phyloP scores from a whole-genome alignment of 1,140 invertebrate species.

The Achroia grisella region DNA sequence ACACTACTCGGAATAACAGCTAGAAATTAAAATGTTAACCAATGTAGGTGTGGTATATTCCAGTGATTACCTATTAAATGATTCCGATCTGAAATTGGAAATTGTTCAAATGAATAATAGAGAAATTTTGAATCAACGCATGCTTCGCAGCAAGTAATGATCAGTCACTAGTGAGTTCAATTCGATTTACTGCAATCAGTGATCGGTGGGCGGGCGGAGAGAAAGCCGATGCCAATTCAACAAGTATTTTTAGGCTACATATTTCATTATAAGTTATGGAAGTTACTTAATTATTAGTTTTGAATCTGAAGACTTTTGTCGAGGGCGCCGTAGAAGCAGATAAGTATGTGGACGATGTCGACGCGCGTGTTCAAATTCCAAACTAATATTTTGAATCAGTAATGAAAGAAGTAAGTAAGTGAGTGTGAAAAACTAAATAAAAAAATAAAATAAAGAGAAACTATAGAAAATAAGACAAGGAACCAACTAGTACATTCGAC shows the following conservation, averaged over 20 bases:
- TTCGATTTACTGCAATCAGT: too few relatives aligned
- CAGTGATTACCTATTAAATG: constrained; percentile 73
- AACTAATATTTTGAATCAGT: constrained; percentile 24
- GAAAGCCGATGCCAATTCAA: constrained; percentile 11
- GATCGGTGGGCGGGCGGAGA: too few relatives aligned
- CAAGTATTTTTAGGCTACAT: constrained; percentile 6
- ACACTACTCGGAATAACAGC: constrained; percentile 53
- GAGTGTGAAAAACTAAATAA: constrained; percentile 25
- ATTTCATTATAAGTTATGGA: constrained; percentile 6
- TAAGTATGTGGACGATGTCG: too few relatives aligned
- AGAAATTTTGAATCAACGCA: constrained; percentile 31
- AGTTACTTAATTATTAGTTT: constrained; percentile 9
- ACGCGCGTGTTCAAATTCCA: background rate
- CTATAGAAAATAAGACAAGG: constrained; percentile 16
- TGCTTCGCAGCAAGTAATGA: constrained; percentile 16
- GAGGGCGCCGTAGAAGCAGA: too few relatives aligned
- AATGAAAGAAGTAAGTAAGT: constrained; percentile 41
- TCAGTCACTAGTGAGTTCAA: background rate
- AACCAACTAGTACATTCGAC: background rate
- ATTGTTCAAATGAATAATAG: constrained; percentile 63
- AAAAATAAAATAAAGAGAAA: constrained; percentile 28
- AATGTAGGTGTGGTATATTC: constrained; percentile 44
- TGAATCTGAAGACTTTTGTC: constrained; percentile 21
- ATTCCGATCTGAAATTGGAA: constrained; percentile 74
- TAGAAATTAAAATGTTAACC: constrained; percentile 43